Percentiles rank a stretch among this genome's conserved stretches.
These are phyloP conservation scores for Clytia hemisphaerica DNA, from an alignment of 30 jellyfish, hydroid and myxozoan genomes.

Conservation along the genomic window DNA sequence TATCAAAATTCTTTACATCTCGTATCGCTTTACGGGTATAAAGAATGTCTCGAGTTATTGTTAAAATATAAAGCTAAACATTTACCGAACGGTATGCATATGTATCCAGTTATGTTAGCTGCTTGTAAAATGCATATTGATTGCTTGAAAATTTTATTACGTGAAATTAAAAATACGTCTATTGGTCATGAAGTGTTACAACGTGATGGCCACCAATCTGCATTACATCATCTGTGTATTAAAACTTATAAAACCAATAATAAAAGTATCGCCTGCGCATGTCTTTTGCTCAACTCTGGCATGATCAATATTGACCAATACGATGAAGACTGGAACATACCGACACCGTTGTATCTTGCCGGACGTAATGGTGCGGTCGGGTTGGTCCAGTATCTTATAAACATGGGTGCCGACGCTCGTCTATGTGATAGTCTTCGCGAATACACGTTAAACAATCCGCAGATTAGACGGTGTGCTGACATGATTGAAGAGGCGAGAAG, in stretches of 20 bases:
- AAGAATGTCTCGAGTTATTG: slow-evolving; percentile 71
- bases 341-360: slow-evolving; percentile 56
- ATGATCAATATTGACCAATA: slow-evolving; percentile 31
- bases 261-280: slow-evolving; percentile 71
- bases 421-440: slow-evolving; percentile 34
- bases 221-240: slow-evolving; percentile 76
- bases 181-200: not conserved
- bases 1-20: slow-evolving; percentile 63
- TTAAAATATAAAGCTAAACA: slow-evolving; percentile 67
- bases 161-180: not conserved
- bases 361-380: slow-evolving; percentile 82
- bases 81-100: slow-evolving; percentile 58
- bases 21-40: slow-evolving; percentile 66
- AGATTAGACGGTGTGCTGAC: slow-evolving; percentile 36
- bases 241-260: slow-evolving; percentile 53
- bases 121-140: slow-evolving; percentile 55
- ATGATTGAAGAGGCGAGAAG: slow-evolving; percentile 29
- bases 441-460: slow-evolving; percentile 43
- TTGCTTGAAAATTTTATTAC: slow-evolving; percentile 49
- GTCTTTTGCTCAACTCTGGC: slow-evolving; percentile 79
- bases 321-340: slow-evolving; percentile 43
- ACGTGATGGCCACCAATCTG: slow-evolving; percentile 39
- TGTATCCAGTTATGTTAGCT: slow-evolving; percentile 62
- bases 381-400: slow-evolving; percentile 49
- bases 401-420: slow-evolving; percentile 43